phyloP scores from a whole-genome alignment of 2,797 vertebrate genomes.

The Xiphophorus birchmanni region DNA sequence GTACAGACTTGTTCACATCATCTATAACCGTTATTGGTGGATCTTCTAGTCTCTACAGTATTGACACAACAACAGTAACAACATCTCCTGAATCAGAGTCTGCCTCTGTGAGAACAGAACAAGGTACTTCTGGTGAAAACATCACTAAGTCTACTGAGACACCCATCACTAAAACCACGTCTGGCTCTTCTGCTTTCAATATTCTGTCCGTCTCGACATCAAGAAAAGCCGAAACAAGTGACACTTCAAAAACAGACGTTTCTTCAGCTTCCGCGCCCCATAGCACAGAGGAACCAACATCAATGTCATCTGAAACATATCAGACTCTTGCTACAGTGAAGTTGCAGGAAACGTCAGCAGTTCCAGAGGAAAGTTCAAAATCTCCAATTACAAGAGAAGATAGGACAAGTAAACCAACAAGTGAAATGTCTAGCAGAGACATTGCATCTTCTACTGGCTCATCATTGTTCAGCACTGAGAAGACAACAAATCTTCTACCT shows the following conservation, averaged over 20 bases:
- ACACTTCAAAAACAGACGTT: too few relatives aligned
- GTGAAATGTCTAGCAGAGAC: not conserved
- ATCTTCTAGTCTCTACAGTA: not conserved
- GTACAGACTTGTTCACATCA: slow-evolving; percentile 1
- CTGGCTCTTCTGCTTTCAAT: too few relatives aligned
- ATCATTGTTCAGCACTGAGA: slow-evolving; percentile 14
- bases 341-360: not conserved
- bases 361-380: not conserved
- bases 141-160: too few relatives aligned
- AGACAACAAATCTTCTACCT: not conserved
- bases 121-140: too few relatives aligned
- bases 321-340: not conserved
- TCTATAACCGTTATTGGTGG: not conserved
- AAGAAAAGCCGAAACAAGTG: too few relatives aligned
- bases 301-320: not conserved
- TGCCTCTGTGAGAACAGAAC: too few relatives aligned
- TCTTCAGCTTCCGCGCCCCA: not conserved
- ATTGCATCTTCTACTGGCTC: too few relatives aligned
- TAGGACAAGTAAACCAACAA: not conserved
- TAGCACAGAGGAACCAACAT: slow-evolving; percentile 10
- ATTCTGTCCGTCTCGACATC: too few relatives aligned
- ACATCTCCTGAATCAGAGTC: not conserved
- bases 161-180: too few relatives aligned
- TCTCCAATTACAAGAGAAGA: not conserved
- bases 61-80: slow-evolving; percentile 1